Base-by-base conservation (phyloP, 2,888 invertebrate genomes). In the Melolontha melolontha region DNA sequence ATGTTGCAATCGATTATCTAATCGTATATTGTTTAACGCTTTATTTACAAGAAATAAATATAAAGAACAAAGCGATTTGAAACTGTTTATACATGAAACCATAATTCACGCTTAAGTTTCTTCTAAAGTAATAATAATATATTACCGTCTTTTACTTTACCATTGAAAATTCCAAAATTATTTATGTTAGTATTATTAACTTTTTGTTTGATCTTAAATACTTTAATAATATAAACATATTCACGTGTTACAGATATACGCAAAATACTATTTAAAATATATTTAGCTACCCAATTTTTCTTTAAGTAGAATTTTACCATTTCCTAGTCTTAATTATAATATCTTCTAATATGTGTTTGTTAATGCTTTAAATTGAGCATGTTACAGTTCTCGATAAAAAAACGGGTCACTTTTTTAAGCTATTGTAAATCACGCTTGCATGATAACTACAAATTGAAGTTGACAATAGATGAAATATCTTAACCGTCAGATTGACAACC, bases 1-100 rank as follows among this genome's bases (percentile, higher is more conserved):
- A 16, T 47, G 59, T 47, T 62, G 34, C 47, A 62, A 62, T 62
- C 47, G 59, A 62, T 62, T 62, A 62, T 47, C 49, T 62, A 62
- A 62, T 62, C 34, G 47, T 47, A 47, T 34, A 62, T 62, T 62
- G 59, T 62, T 62, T 47, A 62, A 47, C 29, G 59, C 14, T 47
- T 47, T 62, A 62, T 39, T 62, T 47, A 62, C 29, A 34, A 62
- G 16, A 16, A 57, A 47, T 47, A 14, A 29, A 62, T 47, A 62
- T 14, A 62, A 47, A 62, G 59, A 62, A 62, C 47, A 62, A 47
- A 62, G 55, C 40, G 41, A 41, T 41, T 16, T 40, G 22, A 22
- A 57, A 57, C 22, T 42, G 41, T 41, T 57, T 57, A 57, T 27
- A 17, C 42, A 41, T 42, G 42, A 57, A 42, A 42, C 42, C 42